phyloP scores from a whole-genome alignment of 2,797 vertebrate genomes.

The Notamacropus eugenii region DNA sequence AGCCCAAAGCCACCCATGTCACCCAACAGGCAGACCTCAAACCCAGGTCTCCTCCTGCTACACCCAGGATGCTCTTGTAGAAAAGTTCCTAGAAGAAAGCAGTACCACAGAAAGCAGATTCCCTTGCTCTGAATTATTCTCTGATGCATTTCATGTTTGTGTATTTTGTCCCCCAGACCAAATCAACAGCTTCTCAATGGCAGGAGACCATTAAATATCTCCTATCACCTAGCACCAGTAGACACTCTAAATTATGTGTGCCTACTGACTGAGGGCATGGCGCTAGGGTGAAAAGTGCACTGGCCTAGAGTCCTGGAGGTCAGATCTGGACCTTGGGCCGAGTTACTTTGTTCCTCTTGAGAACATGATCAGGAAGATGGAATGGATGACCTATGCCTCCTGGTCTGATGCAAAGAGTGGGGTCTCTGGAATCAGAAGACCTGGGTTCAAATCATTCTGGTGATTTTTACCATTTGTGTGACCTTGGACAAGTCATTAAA shows the following conservation, averaged over 20 bases:
- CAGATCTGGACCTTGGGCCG: neutral
- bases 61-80: neutral
- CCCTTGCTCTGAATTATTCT: neutral
- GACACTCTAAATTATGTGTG: neutral
- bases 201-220: neutral
- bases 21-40: neutral
- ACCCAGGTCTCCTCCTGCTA: neutral
- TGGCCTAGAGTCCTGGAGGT: neutral
- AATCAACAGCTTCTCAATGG: neutral
- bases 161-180: neutral
- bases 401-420: neutral
- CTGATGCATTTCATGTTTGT: neutral
- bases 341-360: neutral
- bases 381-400: neutral
- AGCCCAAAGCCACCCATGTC: neutral
- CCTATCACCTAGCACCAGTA: neutral
- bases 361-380: no score
- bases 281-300: neutral
- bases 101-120: neutral
- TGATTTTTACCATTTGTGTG: neutral
- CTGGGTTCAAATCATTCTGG: neutral
- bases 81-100: neutral
- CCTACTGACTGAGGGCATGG: neutral
- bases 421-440: neutral
- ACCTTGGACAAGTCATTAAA: rapidly evolving